Percentiles rank a stretch among this genome's conserved stretches.
These are phyloP conservation scores for Platorchestia sp. DNA, from an alignment of 1,140 invertebrate species.

Conservation along the genomic window DNA sequence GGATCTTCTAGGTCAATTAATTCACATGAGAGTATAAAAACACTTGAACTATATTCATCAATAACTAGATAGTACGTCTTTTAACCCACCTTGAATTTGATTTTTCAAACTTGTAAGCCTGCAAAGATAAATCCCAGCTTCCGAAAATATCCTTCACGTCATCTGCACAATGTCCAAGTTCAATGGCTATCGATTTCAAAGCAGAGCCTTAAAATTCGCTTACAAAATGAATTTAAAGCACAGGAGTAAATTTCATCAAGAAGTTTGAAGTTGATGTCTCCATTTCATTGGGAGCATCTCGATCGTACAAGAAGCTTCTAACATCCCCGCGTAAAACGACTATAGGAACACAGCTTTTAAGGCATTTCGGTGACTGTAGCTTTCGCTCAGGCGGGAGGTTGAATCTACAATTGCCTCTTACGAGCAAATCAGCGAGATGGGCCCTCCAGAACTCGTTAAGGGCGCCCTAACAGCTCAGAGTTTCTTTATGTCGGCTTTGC, in stretches of 20 bases:
- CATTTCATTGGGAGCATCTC: not conserved
- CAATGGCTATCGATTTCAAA: not conserved
- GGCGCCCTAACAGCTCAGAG: not conserved
- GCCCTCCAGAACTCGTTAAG: not conserved
- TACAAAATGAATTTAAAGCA: not conserved
- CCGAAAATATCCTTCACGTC: too few species aligned
- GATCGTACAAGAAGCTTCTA: not conserved
- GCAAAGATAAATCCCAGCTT: not conserved
- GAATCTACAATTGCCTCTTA: constrained; percentile 18
- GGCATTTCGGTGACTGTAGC: not conserved
- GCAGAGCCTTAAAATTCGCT: not conserved
- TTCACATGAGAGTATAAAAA: too few species aligned
- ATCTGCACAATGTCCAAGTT: not conserved
- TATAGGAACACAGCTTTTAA: not conserved
- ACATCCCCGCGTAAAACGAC: not conserved
- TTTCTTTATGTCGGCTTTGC: not conserved
- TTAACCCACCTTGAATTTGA: not conserved
- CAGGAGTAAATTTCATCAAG: not conserved
- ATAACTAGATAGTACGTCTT: too few species aligned
- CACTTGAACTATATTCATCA: too few species aligned
- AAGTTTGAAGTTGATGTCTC: not conserved
- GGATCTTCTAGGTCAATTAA: too few species aligned
- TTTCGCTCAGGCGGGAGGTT: not conserved
- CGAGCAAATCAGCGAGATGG: constrained; percentile 48
- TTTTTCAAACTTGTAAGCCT: not conserved